A percentile compares a stretch with the other conserved stretches of the same genome.
Evolutionary conservation across 2,797 vertebrate species (phyloP).

Genomic region (Danio choprae): DNA sequence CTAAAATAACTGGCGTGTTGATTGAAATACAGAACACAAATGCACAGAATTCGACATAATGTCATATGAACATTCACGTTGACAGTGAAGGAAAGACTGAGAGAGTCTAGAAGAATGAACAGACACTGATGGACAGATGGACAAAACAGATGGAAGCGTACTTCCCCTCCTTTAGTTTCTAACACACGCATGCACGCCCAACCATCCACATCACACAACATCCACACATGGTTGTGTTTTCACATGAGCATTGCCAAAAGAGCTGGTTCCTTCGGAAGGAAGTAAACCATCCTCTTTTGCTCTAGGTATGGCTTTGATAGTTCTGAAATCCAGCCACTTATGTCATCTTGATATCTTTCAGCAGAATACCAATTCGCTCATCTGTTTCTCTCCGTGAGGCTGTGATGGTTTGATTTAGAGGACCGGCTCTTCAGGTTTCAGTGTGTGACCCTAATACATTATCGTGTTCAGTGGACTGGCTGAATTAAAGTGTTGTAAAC

Average conservation of each 20-base stretch:
- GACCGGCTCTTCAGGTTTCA: slow-evolving; percentile 15
- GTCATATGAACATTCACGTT: slow-evolving; percentile 12
- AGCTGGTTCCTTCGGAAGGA: slow-evolving; percentile 49
- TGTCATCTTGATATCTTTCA: slow-evolving; percentile 48
- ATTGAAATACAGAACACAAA: not conserved
- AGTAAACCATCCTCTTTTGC: slow-evolving; percentile 49
- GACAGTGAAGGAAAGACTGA: not conserved
- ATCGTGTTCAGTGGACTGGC: not conserved
- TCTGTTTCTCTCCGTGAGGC: slow-evolving; percentile 32
- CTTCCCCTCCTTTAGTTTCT: slow-evolving; percentile 36
- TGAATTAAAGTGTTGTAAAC: not conserved
- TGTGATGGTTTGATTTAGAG: slow-evolving; percentile 27
- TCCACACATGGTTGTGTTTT: slow-evolving; percentile 51
- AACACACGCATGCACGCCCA: slow-evolving; percentile 42
- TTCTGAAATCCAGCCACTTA: slow-evolving; percentile 41
- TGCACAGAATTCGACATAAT: not conserved
- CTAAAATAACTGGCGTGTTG: not conserved
- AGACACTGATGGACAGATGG: slow-evolving; percentile 65
- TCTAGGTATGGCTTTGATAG: slow-evolving; percentile 50
- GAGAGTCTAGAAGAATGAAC: slow-evolving; percentile 28
- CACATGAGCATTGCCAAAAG: slow-evolving; percentile 45
- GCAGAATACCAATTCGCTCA: slow-evolving; percentile 32
- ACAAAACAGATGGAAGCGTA: slow-evolving; percentile 60
- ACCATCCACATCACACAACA: slow-evolving; percentile 42
- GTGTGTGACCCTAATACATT: not conserved